Percentiles rank a stretch among this genome's conserved stretches.
Conservation (phyloP, 2,797 vertebrate species). For the Gouania willdenowi region DNA sequence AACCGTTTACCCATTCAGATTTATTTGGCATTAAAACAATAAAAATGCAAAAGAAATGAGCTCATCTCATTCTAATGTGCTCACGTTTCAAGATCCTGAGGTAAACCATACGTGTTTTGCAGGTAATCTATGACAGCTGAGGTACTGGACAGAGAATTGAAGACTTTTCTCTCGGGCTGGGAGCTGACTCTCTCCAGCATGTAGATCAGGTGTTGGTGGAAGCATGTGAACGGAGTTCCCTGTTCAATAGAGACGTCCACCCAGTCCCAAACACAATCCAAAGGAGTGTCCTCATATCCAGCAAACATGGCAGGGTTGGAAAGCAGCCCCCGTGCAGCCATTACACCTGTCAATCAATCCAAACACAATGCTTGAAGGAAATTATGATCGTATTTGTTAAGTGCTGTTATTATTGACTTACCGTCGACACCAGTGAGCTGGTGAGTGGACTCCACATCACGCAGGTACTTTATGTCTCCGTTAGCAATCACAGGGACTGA, state of each 20-base stretch:
- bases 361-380: neutral
- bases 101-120: conserved; percentile 78
- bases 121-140: conserved; percentile 93
- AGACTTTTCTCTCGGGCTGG: conserved; percentile 89
- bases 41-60: conserved; percentile 15
- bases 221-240: conserved; percentile 91
- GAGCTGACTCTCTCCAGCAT: conserved; percentile 96
- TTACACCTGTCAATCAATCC: conserved; percentile 75
- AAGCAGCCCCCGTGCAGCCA: conserved; percentile 91
- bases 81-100: conserved; percentile 31
- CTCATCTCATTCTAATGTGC: neutral
- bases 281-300: conserved; percentile 89
- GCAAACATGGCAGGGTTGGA: conserved; percentile 96
- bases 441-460: conserved; percentile 83
- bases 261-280: conserved; percentile 95
- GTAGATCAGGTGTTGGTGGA: conserved; percentile 97
- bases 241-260: conserved; percentile 87
- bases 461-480: conserved; percentile 87
- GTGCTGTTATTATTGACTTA: conserved; percentile 47
- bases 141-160: conserved; percentile 91
- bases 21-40: conserved; percentile 39
- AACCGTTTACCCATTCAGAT: too few relatives aligned
- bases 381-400: neutral
- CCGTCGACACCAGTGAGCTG: conserved; percentile 87
- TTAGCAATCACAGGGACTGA: conserved; percentile 91